Conservation (phyloP, 2,113 vertebrate genomes). For the Pomatostomus ruficeps region DNA sequence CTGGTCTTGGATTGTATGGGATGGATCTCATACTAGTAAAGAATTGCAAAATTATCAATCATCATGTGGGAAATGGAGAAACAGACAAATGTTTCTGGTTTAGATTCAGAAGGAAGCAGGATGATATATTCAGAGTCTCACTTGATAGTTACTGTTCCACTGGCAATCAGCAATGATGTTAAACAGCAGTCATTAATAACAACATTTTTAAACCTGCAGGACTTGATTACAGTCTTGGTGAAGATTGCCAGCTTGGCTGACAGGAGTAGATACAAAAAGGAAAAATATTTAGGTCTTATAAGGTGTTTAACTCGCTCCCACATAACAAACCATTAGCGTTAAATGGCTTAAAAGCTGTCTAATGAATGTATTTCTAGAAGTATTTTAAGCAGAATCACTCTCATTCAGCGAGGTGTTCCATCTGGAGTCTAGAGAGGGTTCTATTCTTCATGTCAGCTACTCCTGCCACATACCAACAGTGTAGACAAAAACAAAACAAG, state of each 20-base stretch:
- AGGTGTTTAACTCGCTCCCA: not conserved
- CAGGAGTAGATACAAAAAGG: slow-evolving; percentile 2
- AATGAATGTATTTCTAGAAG: not conserved
- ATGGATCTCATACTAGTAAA: not conserved
- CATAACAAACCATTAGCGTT: not conserved
- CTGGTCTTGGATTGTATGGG: not conserved
- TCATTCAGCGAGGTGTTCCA: not conserved
- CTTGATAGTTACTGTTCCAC: not conserved
- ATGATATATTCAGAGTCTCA: not conserved
- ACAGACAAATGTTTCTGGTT: slow-evolving; percentile 12
- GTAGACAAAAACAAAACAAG: not conserved
- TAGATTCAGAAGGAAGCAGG: slow-evolving; percentile 2
- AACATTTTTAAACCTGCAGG: not conserved
- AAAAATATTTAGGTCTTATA: slow-evolving; percentile 43
- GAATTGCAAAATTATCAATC: not conserved
- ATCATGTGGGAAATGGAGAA: not conserved
- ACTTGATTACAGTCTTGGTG: slow-evolving; percentile 19
- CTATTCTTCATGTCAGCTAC: not conserved
- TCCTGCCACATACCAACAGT: not conserved
- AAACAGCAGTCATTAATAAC: slow-evolving; percentile 20
- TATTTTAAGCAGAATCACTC: not conserved
- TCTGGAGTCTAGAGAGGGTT: not conserved
- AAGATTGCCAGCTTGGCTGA: slow-evolving; percentile 30
- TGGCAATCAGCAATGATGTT: slow-evolving; percentile 22
- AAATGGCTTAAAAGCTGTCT: slow-evolving; percentile 29